phyloP scores from a whole-genome alignment of 2,888 invertebrate genomes.

The Callinectes sapidus region DNA sequence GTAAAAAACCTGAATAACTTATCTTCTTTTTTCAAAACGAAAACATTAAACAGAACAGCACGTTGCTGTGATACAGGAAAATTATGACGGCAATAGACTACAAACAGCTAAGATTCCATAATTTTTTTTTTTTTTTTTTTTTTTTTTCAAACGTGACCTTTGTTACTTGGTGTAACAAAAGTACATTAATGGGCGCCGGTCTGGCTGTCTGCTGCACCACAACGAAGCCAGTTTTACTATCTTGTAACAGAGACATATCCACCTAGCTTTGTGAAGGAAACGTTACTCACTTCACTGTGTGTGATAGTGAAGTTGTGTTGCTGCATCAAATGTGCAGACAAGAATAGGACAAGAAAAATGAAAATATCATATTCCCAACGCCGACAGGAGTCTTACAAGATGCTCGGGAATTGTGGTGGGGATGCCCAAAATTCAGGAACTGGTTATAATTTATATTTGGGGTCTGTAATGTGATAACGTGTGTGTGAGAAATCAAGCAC shows the following conservation, averaged over 20 bases:
- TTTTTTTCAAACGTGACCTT: background rate
- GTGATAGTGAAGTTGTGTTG: background rate
- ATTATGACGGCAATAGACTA: background rate
- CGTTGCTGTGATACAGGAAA: background rate
- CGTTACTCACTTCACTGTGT: background rate
- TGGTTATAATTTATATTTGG: no score
- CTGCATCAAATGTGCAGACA: background rate
- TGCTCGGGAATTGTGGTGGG: no score
- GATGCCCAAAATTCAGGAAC: no score
- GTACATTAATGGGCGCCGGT: background rate
- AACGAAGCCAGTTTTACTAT: background rate
- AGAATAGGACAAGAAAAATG: background rate
- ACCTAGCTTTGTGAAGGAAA: background rate
- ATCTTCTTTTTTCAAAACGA: background rate
- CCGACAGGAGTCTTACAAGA: no score
- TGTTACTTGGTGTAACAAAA: background rate
- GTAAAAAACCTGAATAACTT: background rate
- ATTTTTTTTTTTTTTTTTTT: background rate
- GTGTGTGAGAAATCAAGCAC: no score
- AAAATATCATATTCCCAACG: background rate
- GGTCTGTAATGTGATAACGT: no score
- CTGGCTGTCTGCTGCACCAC: background rate
- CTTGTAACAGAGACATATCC: background rate
- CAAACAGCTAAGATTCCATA: background rate
- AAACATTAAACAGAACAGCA: background rate